Percentiles rank a stretch among this genome's conserved stretches.
Evolutionary conservation across 2,797 vertebrate species (phyloP).

Genomic region (Odontamblyopus rebecca): DNA sequence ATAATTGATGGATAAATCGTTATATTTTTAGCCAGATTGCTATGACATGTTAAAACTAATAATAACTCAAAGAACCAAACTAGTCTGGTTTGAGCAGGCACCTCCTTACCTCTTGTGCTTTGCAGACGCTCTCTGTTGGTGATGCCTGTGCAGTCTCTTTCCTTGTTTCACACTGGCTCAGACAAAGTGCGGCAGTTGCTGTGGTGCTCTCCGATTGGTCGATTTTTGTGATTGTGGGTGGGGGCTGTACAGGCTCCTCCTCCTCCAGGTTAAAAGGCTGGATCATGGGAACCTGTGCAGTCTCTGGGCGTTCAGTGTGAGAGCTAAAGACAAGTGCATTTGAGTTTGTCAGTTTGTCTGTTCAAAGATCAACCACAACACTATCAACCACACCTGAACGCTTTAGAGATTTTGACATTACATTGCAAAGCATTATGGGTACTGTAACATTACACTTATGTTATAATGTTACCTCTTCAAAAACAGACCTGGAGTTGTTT

Average conservation of each 20-base stretch:
- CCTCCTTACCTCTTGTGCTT: slow-evolving; percentile 52
- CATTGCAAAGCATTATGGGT: too few species aligned
- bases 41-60: too few species aligned
- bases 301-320: slow-evolving; percentile 28
- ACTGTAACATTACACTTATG: too few species aligned
- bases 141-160: slow-evolving; percentile 36
- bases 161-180: neutral
- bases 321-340: slow-evolving; percentile 32
- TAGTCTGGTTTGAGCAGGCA: neutral
- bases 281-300: slow-evolving; percentile 28
- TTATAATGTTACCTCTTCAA: too few species aligned
- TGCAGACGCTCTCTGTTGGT: slow-evolving; percentile 33
- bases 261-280: slow-evolving; percentile 71
- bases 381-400: too few species aligned
- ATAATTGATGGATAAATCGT: too few species aligned
- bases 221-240: slow-evolving; percentile 9
- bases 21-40: too few species aligned
- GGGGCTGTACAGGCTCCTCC: slow-evolving; percentile 17
- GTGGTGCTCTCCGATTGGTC: slow-evolving; percentile 24
- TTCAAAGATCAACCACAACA: too few species aligned
- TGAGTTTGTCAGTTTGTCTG: neutral
- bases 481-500: too few species aligned
- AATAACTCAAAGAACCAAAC: too few species aligned
- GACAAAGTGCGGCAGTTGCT: neutral
- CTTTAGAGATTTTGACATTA: too few species aligned